A percentile compares a stretch with the other conserved stretches of the same genome.
Conservation (phyloP, 2,113 vertebrate species). For the Prochilodus magdalenae region DNA sequence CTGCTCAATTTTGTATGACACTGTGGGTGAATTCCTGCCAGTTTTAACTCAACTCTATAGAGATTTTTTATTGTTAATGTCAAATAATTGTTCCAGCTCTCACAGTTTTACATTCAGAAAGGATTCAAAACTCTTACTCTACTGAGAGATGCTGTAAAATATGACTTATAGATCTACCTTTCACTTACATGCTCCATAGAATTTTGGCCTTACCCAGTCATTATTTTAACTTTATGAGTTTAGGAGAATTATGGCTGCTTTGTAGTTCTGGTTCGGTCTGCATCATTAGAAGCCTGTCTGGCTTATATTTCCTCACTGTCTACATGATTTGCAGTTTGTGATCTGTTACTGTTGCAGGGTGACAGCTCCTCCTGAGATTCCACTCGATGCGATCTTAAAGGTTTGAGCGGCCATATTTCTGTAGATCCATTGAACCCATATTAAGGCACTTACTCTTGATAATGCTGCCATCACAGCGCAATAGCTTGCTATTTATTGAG, state of each 20-base stretch:
- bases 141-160: neutral
- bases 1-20: no score
- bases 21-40: no score
- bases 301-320: conserved; percentile 22
- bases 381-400: conserved; percentile 16
- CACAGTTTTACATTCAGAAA: neutral
- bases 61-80: no score
- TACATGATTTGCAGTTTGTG: conserved; percentile 27
- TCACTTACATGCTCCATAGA: neutral
- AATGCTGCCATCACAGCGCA: neutral
- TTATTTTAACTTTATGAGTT: conserved; percentile 26
- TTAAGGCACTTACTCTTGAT: neutral
- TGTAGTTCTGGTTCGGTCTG: neutral
- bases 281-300: conserved; percentile 6
- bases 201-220: conserved; percentile 11
- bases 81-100: no score
- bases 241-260: conserved; percentile 6
- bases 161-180: neutral
- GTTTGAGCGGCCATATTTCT: conserved; percentile 23
- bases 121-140: neutral
- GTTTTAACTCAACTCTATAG: no score
- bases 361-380: conserved; percentile 34
- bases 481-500: neutral
- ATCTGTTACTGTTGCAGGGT: conserved; percentile 26
- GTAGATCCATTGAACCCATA: conserved; percentile 18